Evolutionary conservation across 2,797 vertebrate species (phyloP).

Genomic region (Phataginus tetradactyla): DNA sequence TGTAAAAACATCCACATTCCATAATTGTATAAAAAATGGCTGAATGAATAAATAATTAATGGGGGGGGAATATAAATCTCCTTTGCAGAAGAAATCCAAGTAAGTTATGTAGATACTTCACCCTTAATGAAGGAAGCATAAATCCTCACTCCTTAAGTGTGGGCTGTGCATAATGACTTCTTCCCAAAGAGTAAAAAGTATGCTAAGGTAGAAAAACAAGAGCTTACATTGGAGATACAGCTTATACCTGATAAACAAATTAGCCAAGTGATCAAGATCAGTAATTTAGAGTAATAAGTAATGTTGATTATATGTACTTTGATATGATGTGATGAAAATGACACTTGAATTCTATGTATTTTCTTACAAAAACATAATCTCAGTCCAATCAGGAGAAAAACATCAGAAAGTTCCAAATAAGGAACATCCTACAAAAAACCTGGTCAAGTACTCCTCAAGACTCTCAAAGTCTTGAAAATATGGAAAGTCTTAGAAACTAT

Average conservation of each 20-base stretch:
- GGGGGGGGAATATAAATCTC: background rate
- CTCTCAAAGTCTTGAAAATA: background rate
- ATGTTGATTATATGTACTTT: background rate
- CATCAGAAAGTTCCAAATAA: background rate
- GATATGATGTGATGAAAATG: background rate
- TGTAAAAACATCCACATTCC: background rate
- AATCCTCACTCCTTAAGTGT: background rate
- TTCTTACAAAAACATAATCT: background rate
- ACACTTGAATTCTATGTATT: background rate
- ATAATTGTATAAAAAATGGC: background rate
- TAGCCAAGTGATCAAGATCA: background rate
- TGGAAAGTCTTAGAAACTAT: background rate
- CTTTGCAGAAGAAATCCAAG: background rate
- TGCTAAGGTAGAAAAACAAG: background rate
- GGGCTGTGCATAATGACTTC: background rate
- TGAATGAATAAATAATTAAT: background rate
- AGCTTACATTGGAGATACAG: background rate
- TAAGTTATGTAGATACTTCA: background rate
- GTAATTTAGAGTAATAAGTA: background rate
- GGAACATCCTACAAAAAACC: background rate
- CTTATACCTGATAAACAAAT: background rate
- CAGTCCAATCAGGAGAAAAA: background rate
- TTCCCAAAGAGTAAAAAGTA: background rate
- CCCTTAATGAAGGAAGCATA: background rate
- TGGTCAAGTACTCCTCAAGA: background rate